Conservation (phyloP, 2,888 invertebrate genomes). For the Melolontha melolontha region DNA sequence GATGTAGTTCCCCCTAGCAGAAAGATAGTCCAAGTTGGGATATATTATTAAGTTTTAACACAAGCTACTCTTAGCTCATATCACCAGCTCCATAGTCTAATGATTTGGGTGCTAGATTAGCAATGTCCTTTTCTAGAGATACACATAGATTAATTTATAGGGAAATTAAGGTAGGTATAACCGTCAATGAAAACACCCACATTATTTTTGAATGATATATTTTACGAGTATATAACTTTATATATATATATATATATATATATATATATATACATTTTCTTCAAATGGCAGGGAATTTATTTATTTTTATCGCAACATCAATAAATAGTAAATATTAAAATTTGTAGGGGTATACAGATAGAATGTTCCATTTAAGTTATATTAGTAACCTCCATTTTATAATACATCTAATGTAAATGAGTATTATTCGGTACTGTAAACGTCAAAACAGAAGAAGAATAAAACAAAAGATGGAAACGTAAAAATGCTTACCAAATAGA, state of each 20-base stretch:
- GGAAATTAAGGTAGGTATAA: too few species aligned
- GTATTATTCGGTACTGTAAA: constrained; percentile 30
- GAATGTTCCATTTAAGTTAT: background rate
- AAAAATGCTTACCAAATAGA: background rate
- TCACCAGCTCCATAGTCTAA: too few species aligned
- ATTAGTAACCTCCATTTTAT: too few species aligned
- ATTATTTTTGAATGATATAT: constrained; percentile 8
- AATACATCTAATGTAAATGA: constrained; percentile 6
- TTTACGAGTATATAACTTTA: constrained; percentile 11
- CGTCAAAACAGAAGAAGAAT: background rate
- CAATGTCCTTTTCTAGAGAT: too few species aligned
- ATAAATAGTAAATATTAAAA: constrained; percentile 16
- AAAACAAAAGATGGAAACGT: background rate
- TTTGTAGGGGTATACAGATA: constrained; percentile 21
- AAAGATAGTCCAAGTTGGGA: too few species aligned
- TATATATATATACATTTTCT: background rate
- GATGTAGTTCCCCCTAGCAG: too few species aligned
- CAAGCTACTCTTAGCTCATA: too few species aligned
- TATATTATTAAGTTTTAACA: too few species aligned
- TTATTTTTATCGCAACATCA: constrained; percentile 16
- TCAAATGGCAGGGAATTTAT: constrained; percentile 26
- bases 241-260: background rate
- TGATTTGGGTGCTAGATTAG: too few species aligned
- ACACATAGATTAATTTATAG: too few species aligned
- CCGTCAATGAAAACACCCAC: too few species aligned